Conservation (phyloP, 2,113 vertebrate genomes). For the Corythoichthys intestinalis region DNA sequence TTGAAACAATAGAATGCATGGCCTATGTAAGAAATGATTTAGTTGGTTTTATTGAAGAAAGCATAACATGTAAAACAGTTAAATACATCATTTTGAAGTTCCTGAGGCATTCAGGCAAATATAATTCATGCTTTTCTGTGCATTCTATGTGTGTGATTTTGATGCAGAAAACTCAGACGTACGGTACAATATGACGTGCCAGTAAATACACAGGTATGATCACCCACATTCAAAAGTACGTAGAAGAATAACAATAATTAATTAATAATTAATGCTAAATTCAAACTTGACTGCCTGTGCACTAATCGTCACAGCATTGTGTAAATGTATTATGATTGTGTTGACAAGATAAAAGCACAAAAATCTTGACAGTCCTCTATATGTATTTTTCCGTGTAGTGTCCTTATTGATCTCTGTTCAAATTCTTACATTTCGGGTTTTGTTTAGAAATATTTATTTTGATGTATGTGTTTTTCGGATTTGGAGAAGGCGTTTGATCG, state of each 20-base stretch:
- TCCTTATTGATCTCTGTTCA: neutral
- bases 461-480: too few relatives aligned
- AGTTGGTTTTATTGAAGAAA: constrained; percentile 12
- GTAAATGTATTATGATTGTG: neutral
- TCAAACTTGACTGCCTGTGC: neutral
- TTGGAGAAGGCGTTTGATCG: too few relatives aligned
- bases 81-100: constrained; percentile 2
- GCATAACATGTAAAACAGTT: neutral
- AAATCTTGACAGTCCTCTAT: neutral
- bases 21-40: constrained; percentile 14
- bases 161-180: neutral
- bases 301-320: neutral
- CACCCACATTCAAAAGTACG: too few relatives aligned
- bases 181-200: neutral
- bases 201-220: neutral
- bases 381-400: neutral
- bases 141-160: neutral
- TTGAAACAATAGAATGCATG: constrained; percentile 35
- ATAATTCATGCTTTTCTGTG: neutral
- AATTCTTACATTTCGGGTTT: neutral
- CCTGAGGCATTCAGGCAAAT: constrained; percentile 7
- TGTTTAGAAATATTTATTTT: neutral
- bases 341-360: neutral
- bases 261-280: neutral
- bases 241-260: too few relatives aligned